These are phyloP conservation scores for Tetranychus piercei DNA, from an alignment of 2,888 invertebrate genomes.

Conservation along the genomic window DNA sequence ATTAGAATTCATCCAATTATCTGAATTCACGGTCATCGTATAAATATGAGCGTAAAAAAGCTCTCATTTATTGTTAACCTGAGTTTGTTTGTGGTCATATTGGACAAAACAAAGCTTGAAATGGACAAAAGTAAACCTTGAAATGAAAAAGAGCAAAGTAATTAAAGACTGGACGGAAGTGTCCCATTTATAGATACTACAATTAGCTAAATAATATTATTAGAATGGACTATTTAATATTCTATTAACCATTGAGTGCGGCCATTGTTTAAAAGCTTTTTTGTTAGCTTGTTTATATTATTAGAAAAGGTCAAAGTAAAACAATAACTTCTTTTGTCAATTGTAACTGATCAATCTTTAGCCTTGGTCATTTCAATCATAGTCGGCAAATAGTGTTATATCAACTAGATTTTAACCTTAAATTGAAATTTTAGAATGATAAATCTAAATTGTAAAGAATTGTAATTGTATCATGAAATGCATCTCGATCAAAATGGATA, in stretches of 20 bases:
- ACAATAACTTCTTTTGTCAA: not conserved
- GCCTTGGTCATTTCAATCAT: not conserved
- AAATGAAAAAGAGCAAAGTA: not conserved
- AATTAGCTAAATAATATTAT: not conserved
- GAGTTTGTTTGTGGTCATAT: not conserved
- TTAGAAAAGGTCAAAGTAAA: not conserved
- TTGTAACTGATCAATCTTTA: not conserved
- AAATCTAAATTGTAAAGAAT: no score
- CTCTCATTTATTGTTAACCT: no score
- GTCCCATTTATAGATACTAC: not conserved
- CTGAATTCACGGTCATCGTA: no score
- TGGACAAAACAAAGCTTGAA: not conserved
- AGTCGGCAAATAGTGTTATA: not conserved
- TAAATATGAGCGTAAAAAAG: no score
- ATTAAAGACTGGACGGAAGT: not conserved
- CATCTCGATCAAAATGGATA: no score
- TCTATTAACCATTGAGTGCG: not conserved
- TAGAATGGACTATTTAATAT: not conserved
- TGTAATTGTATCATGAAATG: no score
- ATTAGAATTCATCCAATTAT: no score
- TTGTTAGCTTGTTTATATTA: not conserved
- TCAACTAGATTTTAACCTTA: no score
- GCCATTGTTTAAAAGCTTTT: not conserved
- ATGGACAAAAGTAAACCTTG: not conserved
- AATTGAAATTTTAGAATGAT: no score